A percentile compares a stretch with the other conserved stretches of the same genome.
Evolutionary conservation across 2,888 invertebrate species (phyloP).

Genomic region (Copidosoma aretas): DNA sequence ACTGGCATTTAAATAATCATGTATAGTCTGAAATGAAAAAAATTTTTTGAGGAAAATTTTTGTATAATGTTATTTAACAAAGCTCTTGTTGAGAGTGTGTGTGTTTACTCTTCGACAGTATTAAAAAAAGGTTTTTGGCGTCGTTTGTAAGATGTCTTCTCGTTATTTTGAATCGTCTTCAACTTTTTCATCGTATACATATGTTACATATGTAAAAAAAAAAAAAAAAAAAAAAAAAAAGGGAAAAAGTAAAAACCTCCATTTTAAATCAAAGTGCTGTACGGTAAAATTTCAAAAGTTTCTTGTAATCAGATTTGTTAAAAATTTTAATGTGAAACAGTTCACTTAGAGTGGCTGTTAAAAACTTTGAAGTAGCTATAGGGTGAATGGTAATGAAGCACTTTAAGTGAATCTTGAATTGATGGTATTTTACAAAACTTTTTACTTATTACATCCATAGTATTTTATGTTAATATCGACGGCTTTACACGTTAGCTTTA

Average conservation of each 20-base stretch:
- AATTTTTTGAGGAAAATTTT: slow-evolving; percentile 24
- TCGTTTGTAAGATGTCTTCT: background rate
- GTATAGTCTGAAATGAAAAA: slow-evolving; percentile 5
- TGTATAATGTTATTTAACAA: slow-evolving; percentile 30
- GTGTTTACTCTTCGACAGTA: slow-evolving; percentile 29
- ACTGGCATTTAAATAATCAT: slow-evolving; percentile 5
- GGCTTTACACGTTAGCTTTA: no score
- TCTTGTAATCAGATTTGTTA: slow-evolving; percentile 28
- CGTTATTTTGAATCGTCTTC: background rate
- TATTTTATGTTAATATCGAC: background rate
- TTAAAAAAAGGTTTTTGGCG: background rate
- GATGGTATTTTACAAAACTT: background rate
- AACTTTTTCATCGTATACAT: background rate
- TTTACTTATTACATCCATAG: background rate
- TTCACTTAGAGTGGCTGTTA: no score
- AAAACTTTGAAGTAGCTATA: no score
- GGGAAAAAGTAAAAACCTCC: background rate
- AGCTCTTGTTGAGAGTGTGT: slow-evolving; percentile 9
- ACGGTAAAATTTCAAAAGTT: slow-evolving; percentile 35
- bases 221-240: no score
- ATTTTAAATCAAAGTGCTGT: slow-evolving; percentile 28
- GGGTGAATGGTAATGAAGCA: slow-evolving; percentile 1
- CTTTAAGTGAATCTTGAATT: background rate
- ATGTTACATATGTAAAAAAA: no score
- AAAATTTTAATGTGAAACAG: background rate